Percentiles rank a stretch among this genome's conserved stretches.
These are phyloP conservation scores for Orbicella faveolata DNA, from an alignment of 64 coral and sea anemone genomes.

Conservation along the genomic window DNA sequence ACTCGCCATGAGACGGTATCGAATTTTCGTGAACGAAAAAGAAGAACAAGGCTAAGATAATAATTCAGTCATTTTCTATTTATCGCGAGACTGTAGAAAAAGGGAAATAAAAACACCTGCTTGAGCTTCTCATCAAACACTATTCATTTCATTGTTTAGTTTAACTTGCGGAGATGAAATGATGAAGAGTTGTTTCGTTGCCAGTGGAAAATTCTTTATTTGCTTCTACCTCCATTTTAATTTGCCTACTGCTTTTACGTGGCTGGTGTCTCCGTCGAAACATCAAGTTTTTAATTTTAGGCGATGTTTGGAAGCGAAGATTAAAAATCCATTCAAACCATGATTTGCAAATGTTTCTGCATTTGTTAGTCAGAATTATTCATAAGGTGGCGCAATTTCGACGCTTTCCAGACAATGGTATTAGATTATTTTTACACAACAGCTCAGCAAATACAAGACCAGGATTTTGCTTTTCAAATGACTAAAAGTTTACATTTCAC, in stretches of 20 bases:
- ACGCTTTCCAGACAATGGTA: constrained; percentile 79
- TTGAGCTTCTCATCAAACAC: constrained; percentile 52
- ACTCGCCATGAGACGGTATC: constrained; percentile 2
- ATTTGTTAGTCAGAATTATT: constrained; percentile 47
- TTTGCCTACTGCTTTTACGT: too few relatives aligned
- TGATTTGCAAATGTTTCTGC: constrained; percentile 13
- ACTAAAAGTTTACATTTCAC: too few relatives aligned
- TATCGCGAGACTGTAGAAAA: constrained; percentile 24
- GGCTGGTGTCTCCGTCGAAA: too few relatives aligned
- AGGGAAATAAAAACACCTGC: constrained; percentile 54
- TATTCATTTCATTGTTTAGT: constrained; percentile 74
- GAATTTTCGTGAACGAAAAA: constrained; percentile 4
- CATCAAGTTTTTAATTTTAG: background rate
- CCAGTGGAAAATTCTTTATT: too few relatives aligned
- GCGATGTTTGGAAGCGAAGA: background rate
- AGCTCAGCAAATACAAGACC: background rate
- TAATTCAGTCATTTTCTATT: constrained; percentile 39
- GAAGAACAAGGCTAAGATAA: constrained; percentile 12
- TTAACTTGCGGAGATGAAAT: constrained; percentile 62
- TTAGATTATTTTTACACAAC: constrained; percentile 35
- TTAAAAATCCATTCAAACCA: constrained; percentile 10
- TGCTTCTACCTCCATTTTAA: too few relatives aligned
- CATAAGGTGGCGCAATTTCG: constrained; percentile 64
- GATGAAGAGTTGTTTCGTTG: constrained; percentile 28
- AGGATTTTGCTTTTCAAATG: constrained; percentile 30